Base-by-base conservation (phyloP, 2,113 vertebrate genomes). In the Gorsachius goisagi region DNA sequence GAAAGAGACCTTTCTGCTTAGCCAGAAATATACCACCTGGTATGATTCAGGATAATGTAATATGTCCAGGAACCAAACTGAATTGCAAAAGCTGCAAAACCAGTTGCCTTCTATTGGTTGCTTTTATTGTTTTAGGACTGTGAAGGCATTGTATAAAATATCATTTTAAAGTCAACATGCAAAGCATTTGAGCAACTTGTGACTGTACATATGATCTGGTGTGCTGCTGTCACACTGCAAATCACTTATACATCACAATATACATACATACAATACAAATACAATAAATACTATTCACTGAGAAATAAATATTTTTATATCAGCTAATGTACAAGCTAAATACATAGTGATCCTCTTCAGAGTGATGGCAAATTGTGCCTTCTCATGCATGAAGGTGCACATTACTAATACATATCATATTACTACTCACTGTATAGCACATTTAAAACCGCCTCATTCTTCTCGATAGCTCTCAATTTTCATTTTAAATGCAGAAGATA, bases 401-500 rank as follows among this genome's bases (percentile, higher is more conserved):
- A 41, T 41, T 41, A 41, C 39, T 41, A 41, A 41, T 41, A 41
- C 39, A 41, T 41, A 41, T 82, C 41, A 8, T 44, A 47, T 35
- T 74, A 66, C 73, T 69, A 11, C 60, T 83, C 62, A 49, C 66
- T 22, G 4, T 2, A 71, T n/a, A 47, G 35, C 82, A 80, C 82
- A 59, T 85, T 73, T 53, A n/a, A 88, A 94, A 56, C 62, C 45
- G 41, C 49, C 80, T 88, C 37, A 55, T 85, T 92, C 85, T 77
- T 81, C 74, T 78, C 14, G 1, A 39, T 22, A 91, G 68, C 72
- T 79, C 83, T 91, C 32, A 69, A 69, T 71, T 96, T 94, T 66
- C 20, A 5, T 82, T 96, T 88, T 75, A 87, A 96, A 93, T 88
- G 73, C 77, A 91, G 73, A 77, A 79, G 68, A 85, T 59, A 85